Percentiles rank a stretch among this genome's conserved stretches.
Conservation (phyloP, 2,888 invertebrate species). For the Tenthredo notha region DNA sequence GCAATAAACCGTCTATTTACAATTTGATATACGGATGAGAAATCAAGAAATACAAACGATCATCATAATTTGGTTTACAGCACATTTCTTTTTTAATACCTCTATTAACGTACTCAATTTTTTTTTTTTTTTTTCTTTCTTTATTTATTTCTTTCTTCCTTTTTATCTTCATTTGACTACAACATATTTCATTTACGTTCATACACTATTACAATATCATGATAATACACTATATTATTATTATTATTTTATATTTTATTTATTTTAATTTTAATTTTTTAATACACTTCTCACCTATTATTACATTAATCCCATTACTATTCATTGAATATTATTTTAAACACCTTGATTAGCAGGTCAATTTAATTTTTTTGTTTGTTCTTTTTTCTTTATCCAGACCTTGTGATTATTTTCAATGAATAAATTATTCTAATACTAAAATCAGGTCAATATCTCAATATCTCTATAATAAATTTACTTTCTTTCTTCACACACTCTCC, state of each 20-base stretch:
- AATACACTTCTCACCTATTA: background rate
- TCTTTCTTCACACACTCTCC: background rate
- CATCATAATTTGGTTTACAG: constrained; percentile 39
- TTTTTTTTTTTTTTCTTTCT: background rate
- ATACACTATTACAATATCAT: background rate
- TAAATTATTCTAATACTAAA: constrained; percentile 10
- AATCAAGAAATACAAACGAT: constrained; percentile 1
- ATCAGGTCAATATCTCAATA: background rate
- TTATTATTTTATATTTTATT: too few relatives aligned
- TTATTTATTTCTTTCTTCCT: background rate
- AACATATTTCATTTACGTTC: background rate
- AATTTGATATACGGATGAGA: background rate
- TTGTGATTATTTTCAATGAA: background rate
- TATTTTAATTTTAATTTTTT: background rate
- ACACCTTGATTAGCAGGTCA: background rate
- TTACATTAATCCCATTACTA: background rate
- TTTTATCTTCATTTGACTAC: background rate
- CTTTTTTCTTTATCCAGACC: background rate
- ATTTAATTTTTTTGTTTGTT: background rate
- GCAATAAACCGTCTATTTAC: background rate
- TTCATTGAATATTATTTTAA: constrained; percentile 16
- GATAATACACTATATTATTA: background rate
- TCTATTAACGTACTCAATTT: background rate
- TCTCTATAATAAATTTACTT: background rate
- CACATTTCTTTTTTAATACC: background rate